phyloP scores from a whole-genome alignment of 2,113 vertebrate genomes.

The Procavia capensis region DNA sequence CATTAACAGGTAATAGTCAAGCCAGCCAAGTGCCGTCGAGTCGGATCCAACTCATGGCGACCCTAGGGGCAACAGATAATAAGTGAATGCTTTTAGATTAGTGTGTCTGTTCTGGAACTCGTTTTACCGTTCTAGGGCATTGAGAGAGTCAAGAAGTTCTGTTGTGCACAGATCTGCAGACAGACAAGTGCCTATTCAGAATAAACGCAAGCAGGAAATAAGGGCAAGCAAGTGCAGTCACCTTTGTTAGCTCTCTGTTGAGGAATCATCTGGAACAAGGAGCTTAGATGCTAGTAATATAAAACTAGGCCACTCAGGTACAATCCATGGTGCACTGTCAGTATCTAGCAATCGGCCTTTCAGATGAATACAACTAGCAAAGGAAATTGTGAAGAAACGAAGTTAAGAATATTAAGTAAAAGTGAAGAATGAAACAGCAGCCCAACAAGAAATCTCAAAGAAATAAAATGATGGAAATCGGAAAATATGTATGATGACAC shows the following conservation, averaged over 20 bases:
- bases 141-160: conserved; percentile 13
- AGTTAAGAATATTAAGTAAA: neutral
- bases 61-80: too few species aligned
- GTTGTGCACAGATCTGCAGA: conserved; percentile 21
- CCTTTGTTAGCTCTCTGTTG: neutral
- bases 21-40: too few species aligned
- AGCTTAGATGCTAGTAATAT: too few species aligned
- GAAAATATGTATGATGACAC: neutral
- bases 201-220: neutral
- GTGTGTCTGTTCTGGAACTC: conserved; percentile 12
- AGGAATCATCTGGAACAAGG: neutral
- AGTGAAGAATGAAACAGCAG: neutral
- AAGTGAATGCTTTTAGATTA: conserved; percentile 59
- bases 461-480: neutral
- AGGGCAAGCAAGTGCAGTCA: neutral
- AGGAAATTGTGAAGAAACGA: neutral
- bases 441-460: neutral
- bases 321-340: neutral
- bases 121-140: conserved; percentile 24
- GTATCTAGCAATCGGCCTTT: neutral
- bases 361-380: neutral
- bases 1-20: conserved; percentile 61
- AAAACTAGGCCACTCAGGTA: neutral
- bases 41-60: too few species aligned
- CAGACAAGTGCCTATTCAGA: neutral